These are phyloP conservation scores for Ligdia adustata DNA, from an alignment of 2,888 invertebrate genomes.

Conservation along the genomic window DNA sequence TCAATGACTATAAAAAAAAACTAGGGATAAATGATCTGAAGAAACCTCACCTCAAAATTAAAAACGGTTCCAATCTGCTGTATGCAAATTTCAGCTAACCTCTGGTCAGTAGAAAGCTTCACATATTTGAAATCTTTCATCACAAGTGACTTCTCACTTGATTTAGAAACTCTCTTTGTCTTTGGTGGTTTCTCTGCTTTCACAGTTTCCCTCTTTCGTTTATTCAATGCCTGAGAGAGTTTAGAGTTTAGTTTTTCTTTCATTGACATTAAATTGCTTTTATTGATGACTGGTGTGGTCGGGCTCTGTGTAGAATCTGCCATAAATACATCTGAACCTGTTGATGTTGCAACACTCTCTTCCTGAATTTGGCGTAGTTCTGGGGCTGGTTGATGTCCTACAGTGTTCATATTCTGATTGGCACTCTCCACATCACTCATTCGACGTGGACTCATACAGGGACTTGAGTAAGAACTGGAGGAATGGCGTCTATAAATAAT, in stretches of 20 bases:
- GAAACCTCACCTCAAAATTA: conserved; percentile 64
- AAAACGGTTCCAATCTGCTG: conserved; percentile 54
- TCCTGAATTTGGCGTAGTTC: conserved; percentile 29
- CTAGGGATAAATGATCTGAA: neutral
- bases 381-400: conserved; percentile 27
- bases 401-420: conserved; percentile 38
- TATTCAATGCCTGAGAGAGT: conserved; percentile 71
- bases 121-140: conserved; percentile 55
- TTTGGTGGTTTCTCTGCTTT: conserved; percentile 67
- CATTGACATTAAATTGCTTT: conserved; percentile 71
- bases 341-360: conserved; percentile 13
- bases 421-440: conserved; percentile 78
- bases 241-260: conserved; percentile 76
- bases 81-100: conserved; percentile 68
- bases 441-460: conserved; percentile 86
- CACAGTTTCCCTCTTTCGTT: conserved; percentile 66
- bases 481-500: conserved; percentile 92
- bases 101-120: conserved; percentile 59
- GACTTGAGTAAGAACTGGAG: conserved; percentile 91
- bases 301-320: conserved; percentile 42
- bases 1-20: no score
- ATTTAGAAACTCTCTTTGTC: conserved; percentile 56
- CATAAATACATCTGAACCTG: conserved; percentile 45
- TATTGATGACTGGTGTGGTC: conserved; percentile 61
- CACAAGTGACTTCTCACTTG: conserved; percentile 28